These are phyloP conservation scores for Calidris pugnax DNA, from an alignment of 2,113 vertebrate genomes.

Conservation along the genomic window DNA sequence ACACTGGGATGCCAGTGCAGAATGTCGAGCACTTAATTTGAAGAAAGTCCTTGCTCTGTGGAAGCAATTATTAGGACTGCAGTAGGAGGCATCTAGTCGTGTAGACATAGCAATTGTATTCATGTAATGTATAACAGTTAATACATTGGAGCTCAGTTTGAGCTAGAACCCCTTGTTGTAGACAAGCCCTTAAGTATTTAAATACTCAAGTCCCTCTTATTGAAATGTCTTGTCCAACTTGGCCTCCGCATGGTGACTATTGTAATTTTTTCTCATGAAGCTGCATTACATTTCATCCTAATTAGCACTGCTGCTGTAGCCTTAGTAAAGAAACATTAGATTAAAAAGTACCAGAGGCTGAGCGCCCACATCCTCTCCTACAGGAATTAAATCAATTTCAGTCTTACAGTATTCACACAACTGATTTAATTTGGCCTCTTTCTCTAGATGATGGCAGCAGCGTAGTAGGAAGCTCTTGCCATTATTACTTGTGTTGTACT, in stretches of 20 bases:
- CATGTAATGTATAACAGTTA: background rate
- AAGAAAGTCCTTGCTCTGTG: background rate
- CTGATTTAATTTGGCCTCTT: conserved; percentile 7
- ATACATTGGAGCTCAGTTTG: conserved; percentile 6
- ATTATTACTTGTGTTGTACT: background rate
- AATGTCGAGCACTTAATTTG: background rate
- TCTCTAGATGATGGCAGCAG: background rate
- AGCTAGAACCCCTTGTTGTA: background rate
- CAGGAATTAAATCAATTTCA: conserved; percentile 33
- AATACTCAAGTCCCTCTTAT: background rate
- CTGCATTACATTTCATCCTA: conserved; percentile 38
- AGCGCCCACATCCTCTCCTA: background rate
- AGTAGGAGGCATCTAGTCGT: background rate
- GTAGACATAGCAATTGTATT: background rate
- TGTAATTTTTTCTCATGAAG: conserved; percentile 9
- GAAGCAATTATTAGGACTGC: background rate
- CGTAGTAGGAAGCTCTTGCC: background rate
- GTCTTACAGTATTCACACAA: background rate
- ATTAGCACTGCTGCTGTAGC: conserved; percentile 22
- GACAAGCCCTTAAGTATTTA: conserved; percentile 35
- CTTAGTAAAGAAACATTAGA: background rate
- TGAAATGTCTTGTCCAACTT: background rate
- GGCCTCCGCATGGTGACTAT: background rate
- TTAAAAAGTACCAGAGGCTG: conserved; percentile 10
- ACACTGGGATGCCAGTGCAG: background rate